Conservation (phyloP, 2,113 vertebrate species). For the Hoplias malabaricus region DNA sequence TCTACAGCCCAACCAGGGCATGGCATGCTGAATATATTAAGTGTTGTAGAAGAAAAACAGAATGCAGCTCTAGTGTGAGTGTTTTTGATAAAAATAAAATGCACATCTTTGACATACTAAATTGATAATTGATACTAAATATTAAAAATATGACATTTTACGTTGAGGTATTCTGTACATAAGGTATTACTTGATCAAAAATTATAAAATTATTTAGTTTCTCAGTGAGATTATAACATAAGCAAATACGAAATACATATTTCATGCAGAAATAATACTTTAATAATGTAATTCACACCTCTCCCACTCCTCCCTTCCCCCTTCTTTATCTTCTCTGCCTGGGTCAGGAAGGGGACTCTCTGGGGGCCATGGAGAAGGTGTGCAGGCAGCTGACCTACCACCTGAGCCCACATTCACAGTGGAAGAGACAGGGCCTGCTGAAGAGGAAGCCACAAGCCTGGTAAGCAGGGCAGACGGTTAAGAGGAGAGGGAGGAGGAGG, state of each 20-base stretch:
- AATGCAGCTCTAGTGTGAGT: no score
- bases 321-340: constrained; percentile 10
- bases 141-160: no score
- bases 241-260: background rate
- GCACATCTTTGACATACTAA: no score
- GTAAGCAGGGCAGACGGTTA: constrained; percentile 72
- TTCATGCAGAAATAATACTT: background rate
- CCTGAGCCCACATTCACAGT: constrained; percentile 95
- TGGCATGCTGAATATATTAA: no score
- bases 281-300: constrained; percentile 7
- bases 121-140: no score
- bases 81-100: no score
- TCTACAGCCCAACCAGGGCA: no score
- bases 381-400: constrained; percentile 97
- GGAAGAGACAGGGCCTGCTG: constrained; percentile 87
- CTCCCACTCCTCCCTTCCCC: constrained; percentile 24
- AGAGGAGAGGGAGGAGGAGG: background rate
- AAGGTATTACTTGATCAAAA: no score
- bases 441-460: constrained; percentile 95
- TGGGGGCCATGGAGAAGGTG: constrained; percentile 94
- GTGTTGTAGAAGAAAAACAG: no score
- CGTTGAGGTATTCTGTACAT: no score
- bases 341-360: constrained; percentile 85
- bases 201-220: no score
- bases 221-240: no score